phyloP scores from a whole-genome alignment of 1,140 invertebrate species.

The Rhagoletis zephyria region DNA sequence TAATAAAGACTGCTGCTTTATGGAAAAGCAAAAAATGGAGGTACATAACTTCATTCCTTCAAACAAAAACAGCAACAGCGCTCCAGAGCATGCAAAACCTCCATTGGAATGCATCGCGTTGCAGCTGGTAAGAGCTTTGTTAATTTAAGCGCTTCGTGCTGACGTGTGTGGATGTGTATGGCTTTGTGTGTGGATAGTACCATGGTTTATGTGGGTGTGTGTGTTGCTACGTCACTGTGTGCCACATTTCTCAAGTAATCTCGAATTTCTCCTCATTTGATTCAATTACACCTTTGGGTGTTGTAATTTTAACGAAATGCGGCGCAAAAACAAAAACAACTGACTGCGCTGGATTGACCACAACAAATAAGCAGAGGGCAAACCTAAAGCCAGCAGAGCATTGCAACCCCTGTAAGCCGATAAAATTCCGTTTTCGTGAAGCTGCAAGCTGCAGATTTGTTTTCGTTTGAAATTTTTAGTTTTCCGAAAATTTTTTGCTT shows the following conservation, averaged over 20 bases:
- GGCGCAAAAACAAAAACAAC: neutral
- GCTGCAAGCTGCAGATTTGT: neutral
- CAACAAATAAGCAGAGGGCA: neutral
- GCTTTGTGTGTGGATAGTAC: neutral
- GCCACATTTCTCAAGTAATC: constrained; percentile 62
- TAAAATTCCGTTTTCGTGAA: no score
- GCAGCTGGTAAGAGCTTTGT: constrained; percentile 22
- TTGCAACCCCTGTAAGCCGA: neutral
- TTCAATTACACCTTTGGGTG: constrained; percentile 73
- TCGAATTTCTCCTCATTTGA: constrained; percentile 68
- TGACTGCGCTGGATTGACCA: neutral
- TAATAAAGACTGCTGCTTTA: neutral
- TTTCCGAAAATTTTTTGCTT: neutral
- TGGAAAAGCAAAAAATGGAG: neutral
- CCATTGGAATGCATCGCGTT: neutral
- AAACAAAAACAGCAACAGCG: neutral
- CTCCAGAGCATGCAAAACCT: neutral
- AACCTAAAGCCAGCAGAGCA: neutral
- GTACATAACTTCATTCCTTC: neutral
- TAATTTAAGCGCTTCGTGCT: neutral
- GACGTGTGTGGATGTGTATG: neutral
- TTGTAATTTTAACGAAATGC: constrained; percentile 65
- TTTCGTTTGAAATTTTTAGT: neutral
- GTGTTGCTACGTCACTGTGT: neutral
- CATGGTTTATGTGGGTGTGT: neutral